These are phyloP conservation scores for Amniataba percoides DNA, from an alignment of 2,797 vertebrate species.

Conservation along the genomic window DNA sequence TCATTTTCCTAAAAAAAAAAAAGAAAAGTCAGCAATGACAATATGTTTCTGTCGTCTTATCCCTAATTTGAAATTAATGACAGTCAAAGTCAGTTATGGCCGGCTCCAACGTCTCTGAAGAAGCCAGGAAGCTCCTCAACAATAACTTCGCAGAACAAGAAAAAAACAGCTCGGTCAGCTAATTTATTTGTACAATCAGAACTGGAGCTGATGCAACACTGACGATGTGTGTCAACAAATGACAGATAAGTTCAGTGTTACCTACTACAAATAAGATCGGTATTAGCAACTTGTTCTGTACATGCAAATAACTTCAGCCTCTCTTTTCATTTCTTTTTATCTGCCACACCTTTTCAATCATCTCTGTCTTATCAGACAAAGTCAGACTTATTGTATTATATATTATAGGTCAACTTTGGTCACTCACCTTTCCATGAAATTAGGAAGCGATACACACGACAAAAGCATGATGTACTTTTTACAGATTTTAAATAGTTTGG, in stretches of 20 bases:
- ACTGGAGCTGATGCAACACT: neutral
- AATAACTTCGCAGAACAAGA: neutral
- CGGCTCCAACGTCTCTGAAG: slow-evolving; percentile 19
- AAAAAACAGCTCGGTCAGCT: slow-evolving; percentile 1
- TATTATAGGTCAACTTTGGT: neutral
- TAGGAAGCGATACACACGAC: neutral
- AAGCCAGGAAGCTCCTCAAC: slow-evolving; percentile 30
- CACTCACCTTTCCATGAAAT: neutral
- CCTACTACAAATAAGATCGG: neutral
- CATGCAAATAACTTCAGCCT: neutral
- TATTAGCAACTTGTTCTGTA: slow-evolving; percentile 1
- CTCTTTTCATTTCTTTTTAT: neutral
- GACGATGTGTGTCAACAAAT: neutral
- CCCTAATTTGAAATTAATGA: slow-evolving; percentile 33
- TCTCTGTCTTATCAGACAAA: neutral
- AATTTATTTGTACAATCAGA: slow-evolving; percentile 18
- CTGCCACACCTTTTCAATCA: neutral
- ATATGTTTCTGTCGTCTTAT: slow-evolving; percentile 7
- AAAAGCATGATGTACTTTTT: neutral
- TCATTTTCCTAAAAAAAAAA: neutral
- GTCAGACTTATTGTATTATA: neutral
- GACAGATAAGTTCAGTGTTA: slow-evolving; percentile 1
- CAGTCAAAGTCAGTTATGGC: slow-evolving; percentile 42
- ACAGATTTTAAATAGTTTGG: neutral
- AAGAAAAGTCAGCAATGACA: neutral